Evolutionary conservation across 2,113 vertebrate genomes (phyloP), one percentile per base, ranked within the genome.

Genomic region (Meles meles): DNA sequence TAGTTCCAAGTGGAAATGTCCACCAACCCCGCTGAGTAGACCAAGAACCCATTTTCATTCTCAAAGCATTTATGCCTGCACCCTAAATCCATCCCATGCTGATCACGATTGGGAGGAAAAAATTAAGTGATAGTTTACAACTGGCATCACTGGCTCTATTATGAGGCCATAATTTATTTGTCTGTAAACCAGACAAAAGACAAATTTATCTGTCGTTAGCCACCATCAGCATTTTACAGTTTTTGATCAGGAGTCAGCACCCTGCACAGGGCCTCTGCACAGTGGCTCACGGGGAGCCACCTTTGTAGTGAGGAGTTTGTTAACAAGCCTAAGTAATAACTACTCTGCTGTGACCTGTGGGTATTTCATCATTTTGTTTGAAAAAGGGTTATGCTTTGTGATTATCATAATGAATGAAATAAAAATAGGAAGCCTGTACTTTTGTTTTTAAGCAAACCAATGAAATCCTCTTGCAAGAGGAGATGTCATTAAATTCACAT

Each of bases 391-490:
- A 87, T 14, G n/a, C 74, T 95, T 88, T 94, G 92, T 96, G 96
- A 95, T 90, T 44, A 97, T 80, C 76, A 63, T 91, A 97, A 97
- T 69, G 63, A 95, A 93, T 69, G 93, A 95, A 97, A 86, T 95
- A 97, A 96, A 98, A 90, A 81, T 29, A 76, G 42, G 87, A 94
- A 95, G 69, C 4, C 25, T 31, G 34, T 63, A 89, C 59, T 95
- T 98, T 84, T 83, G 61, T 49, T 88, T 89, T 94, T n/a, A 76
- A 90, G 89, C 23, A 91, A 88, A 93, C 74, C 85, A 88, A 52
- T 94, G 81, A 96, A 96, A 96, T 69, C 69, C 21, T 95, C 77
- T 90, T 55, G 57, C 6, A 76, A 76, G 37, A 67, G 39, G 20
- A 96, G 61, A 57, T 34, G 57, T 83, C 55, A 21, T 96, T 67